Base-by-base conservation (phyloP, 35 echinoderm and acorn worm genomes). In the Lytechinus pictus region DNA sequence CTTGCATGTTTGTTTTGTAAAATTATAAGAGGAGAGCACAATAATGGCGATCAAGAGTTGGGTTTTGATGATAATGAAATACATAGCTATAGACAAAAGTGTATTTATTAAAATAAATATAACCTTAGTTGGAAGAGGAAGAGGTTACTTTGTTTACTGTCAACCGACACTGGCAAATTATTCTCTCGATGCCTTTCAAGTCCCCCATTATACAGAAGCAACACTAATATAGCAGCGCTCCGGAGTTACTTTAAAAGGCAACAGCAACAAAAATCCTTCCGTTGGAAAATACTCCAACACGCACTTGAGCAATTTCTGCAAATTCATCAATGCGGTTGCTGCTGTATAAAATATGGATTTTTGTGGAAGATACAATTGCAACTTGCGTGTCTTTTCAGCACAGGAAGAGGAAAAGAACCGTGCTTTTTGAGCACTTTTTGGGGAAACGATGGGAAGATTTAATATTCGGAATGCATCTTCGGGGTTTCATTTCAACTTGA, bases 341-440 rank as follows among this genome's bases (percentile, higher is more conserved):
- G 29, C 88, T 90, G 88, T 90, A 90, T 90, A 90, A 90, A 90
- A 90, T 90, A 90, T 90, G 88, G 88, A 90, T 90, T 90, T 90
- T 54, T 90, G 29, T 44, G 88, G 28, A 90, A 90, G 88, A 90
- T 90, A 90, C 88, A 90, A 79, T 90, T 90, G 88, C 88, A n/a
- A 90, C 88, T 90, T 54, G 29, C 88, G 29, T 90, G 29, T 44
- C 88, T 90, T 51, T 90, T 6, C 27, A 13, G 88, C 88, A 12
- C 11, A 52, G 29, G 52, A 44, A 90, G 28, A 44, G 27, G 88
- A 90, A 90, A 90, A 90, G 28, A 90, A 54, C 52, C 10, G 88
- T 54, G 88, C 88, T 14, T 90, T 90, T 90, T 33, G 10, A 54
- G 29, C 88, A 44, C 28, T 90, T n/a, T 33, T 90, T 11, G 4